Base-by-base conservation (phyloP, 2,888 invertebrate species). In the Chaitophorus viminalis region DNA sequence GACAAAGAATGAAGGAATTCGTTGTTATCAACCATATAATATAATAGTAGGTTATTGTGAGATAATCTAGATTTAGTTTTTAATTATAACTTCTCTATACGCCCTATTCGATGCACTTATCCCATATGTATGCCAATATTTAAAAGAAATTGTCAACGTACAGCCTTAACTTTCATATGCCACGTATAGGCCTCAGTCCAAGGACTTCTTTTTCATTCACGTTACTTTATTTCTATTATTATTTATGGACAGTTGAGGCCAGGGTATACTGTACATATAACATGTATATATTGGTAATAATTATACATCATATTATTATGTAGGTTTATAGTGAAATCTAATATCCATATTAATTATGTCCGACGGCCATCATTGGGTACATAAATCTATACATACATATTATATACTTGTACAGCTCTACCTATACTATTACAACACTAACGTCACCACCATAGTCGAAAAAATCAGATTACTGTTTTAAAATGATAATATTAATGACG, bases 281-380 rank as follows among this genome's bases (percentile, higher is more conserved):
- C 39, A 68, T 68, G 17, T 3, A 46, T 4, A 46, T 39, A 3
- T 25, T 11, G 25, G 5, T 8, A 9, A n/a, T n/a, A 46, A 2
- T 1, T 46, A 14, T 39, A 68, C 29, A 68, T 11, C 54, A 60
- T 60, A 21, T 25, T 8, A 6, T 29, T 31, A 70, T 70, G 29
- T 70, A 31, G 6, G 4, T 31, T 14, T 65, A 18, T 11, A 52
- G 21, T 33, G 82, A 82, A 82, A 82, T 72, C 17, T 17, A 82
- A 72, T 82, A 82, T 82, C 33, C 82, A 52, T n/a, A n/a, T 82
- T 70, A 82, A 52, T 82, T 82, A 52, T 60, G 81, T 82, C 81
- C 31, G 79, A 79, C 65, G 79, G 29, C 65, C 65, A 68, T 81
- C 68, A 46, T 39, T 0, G 25, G 9, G 9, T 8, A 1, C 14